These are phyloP conservation scores for Cephalopholis sonnerati DNA, from an alignment of 2,113 vertebrate species.

Conservation along the genomic window DNA sequence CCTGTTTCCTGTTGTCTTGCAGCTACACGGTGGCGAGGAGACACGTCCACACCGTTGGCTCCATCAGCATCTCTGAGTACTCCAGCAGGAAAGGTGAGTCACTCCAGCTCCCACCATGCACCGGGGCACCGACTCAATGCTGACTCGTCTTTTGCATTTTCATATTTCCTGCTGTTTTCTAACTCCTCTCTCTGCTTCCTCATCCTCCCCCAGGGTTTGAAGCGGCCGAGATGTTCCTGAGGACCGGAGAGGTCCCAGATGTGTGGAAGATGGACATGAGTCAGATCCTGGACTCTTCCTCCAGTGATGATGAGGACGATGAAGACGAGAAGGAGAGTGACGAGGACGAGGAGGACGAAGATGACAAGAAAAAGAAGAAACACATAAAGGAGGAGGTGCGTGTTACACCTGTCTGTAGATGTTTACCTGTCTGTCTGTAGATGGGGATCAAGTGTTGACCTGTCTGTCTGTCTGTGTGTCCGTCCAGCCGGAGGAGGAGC, in stretches of 20 bases:
- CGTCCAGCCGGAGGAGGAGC: slow-evolving; percentile 94
- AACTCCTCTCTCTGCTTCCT: not conserved
- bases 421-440: not conserved
- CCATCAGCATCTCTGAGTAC: slow-evolving; percentile 85
- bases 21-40: slow-evolving; percentile 92
- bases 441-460: no score
- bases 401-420: no score
- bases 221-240: slow-evolving; percentile 88
- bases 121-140: rapidly evolving
- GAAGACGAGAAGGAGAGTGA: slow-evolving; percentile 90
- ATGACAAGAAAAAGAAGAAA: slow-evolving; percentile 69
- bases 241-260: slow-evolving; percentile 86
- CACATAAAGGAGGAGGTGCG: slow-evolving; percentile 78
- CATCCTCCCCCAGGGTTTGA: slow-evolving; percentile 83
- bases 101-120: slow-evolving; percentile 25
- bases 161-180: no score
- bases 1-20: slow-evolving; percentile 33
- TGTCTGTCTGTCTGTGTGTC: slow-evolving; percentile 1
- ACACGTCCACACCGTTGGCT: slow-evolving; percentile 88
- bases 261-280: slow-evolving; percentile 98
- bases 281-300: slow-evolving; percentile 97
- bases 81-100: slow-evolving; percentile 89
- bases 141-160: not conserved
- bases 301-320: slow-evolving; percentile 91
- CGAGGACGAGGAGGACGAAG: slow-evolving; percentile 87